phyloP scores from a whole-genome alignment of 2,113 vertebrate genomes.

The Phainopepla nitens region DNA sequence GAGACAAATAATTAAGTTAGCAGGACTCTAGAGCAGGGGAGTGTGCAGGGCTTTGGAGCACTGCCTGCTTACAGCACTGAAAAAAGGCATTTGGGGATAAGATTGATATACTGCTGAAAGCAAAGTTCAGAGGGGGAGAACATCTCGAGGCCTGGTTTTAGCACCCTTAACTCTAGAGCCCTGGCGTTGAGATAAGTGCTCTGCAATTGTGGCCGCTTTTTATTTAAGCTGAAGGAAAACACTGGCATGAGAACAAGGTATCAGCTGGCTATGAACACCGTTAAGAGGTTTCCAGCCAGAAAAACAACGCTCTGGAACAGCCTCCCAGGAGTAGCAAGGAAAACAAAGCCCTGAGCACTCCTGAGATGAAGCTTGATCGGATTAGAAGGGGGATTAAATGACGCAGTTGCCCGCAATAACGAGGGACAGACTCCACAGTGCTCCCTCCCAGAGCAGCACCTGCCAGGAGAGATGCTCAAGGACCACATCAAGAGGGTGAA shows the following conservation, averaged over 20 bases:
- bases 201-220: conserved; percentile 33
- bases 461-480: conserved; percentile 16
- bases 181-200: conserved; percentile 7
- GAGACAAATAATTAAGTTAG: conserved; percentile 58
- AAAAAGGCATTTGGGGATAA: not conserved
- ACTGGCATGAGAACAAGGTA: conserved; percentile 55
- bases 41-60: not conserved
- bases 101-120: not conserved
- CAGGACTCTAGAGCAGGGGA: not conserved
- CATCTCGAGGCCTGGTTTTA: not conserved
- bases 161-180: not conserved
- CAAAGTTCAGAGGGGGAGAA: not conserved
- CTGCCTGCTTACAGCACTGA: not conserved
- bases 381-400: conserved; percentile 36
- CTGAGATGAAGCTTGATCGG: conserved; percentile 13
- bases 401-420: conserved; percentile 7
- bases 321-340: conserved; percentile 47
- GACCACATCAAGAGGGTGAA: not conserved
- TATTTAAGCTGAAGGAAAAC: conserved; percentile 38
- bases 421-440: not conserved
- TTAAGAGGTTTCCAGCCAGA: conserved; percentile 24
- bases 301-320: conserved; percentile 51
- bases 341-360: conserved; percentile 26
- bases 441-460: not conserved
- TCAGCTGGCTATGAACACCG: not conserved